Conservation (phyloP, 2,113 vertebrate species). For the Capreolus pygargus region DNA sequence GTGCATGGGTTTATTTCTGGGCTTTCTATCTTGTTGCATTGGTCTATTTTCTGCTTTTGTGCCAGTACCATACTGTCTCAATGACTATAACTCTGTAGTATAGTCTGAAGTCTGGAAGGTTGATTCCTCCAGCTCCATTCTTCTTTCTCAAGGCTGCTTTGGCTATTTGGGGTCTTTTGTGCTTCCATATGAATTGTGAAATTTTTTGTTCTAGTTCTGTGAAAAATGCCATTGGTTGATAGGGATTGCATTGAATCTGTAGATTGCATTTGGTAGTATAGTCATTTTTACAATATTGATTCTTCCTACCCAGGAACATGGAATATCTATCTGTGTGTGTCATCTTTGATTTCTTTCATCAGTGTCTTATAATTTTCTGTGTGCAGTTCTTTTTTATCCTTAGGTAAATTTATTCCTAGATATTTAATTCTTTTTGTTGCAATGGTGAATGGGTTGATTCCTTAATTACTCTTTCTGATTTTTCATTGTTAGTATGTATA, state of each 20-base stretch:
- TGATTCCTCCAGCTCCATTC: not conserved
- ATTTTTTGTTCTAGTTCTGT: not conserved
- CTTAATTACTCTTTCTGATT: not conserved
- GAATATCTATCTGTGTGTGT: not conserved
- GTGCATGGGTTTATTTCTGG: not conserved
- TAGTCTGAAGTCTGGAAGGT: not conserved
- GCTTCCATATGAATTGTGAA: not conserved
- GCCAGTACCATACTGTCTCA: not conserved
- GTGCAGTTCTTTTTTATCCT: not conserved
- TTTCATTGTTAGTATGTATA: not conserved
- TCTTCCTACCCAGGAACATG: not conserved
- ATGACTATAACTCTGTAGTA: not conserved
- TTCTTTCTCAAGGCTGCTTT: not conserved
- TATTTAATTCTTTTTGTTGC: not conserved
- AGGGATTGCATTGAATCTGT: not conserved
- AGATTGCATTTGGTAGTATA: not conserved
- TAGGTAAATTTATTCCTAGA: not conserved
- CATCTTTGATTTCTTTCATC: not conserved
- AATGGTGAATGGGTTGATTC: not conserved
- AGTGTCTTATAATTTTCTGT: not conserved
- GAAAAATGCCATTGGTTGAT: not conserved
- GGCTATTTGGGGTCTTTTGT: not conserved
- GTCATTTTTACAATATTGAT: not conserved
- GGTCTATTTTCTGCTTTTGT: not conserved
- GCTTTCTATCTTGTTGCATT: not conserved